Evolutionary conservation across 2,888 invertebrate genomes (phyloP), one percentile per base, ranked within the genome.

Genomic region (Chelonus formosanus): DNA sequence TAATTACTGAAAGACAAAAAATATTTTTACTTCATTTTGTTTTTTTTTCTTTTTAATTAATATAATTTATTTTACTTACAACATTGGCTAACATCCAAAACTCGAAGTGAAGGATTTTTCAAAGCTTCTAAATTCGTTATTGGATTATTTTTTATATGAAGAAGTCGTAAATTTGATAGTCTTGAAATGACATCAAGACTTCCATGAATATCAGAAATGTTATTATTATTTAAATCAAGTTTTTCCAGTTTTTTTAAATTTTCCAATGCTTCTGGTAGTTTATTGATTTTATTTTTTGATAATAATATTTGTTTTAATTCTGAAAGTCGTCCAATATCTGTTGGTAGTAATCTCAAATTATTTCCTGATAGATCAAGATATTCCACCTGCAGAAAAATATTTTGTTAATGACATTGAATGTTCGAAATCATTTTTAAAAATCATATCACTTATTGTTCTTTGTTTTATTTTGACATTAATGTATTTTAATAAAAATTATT

Each of bases 141-240:
- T 44, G 86, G 86, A 81, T 93, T 93, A 56, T 86, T 83, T 0
- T 90, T 89, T n/a, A 93, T 81, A 70, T 89, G 87, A n/a, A 93
- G 81, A 48, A 84, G 85, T 74, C 85, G 86, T 56, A 93, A 82
- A 56, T 84, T 88, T 0, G 80, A 80, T 0, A 84, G 69, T 52
- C 79, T 76, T 10, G 60, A 64, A 32, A 83, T 66, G 31, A 76
- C 70, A 5, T 54, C 68, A 47, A 82, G 72, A 52, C 74, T 68
- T 31, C 7, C 48, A 3, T 90, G 89, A 3, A 90, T 89, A 59
- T 86, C 83, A 36, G 82, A 84, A 68, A 93, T 89, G 58, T 85
- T 80, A 77, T 93, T 93, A 65, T 85, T 86, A 34, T 89, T 88
- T 69, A 93, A 82, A 79, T 91, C 88, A 47, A 93, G 80, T 3